Percentiles rank a stretch among this genome's conserved stretches.
phyloP scores from a whole-genome alignment of 2,113 vertebrate species.

The Gallinago media region DNA sequence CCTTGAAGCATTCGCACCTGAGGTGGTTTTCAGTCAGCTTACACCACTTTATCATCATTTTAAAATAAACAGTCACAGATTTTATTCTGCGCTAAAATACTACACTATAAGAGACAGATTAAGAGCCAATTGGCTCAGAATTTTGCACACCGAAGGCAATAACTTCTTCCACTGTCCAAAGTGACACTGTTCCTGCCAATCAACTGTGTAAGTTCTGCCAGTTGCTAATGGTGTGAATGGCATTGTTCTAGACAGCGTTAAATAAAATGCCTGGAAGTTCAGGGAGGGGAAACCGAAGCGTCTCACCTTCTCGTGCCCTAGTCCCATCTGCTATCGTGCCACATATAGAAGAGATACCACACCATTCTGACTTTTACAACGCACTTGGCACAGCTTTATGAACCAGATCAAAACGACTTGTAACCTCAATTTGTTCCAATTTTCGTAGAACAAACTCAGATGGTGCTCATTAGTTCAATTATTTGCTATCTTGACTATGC shows the following conservation, averaged over 20 bases:
- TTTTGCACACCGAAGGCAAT: neutral
- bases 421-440: neutral
- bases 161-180: neutral
- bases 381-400: neutral
- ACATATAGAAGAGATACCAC: neutral
- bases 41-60: neutral
- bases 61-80: neutral
- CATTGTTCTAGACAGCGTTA: neutral
- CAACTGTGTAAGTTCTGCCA: neutral
- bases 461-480: neutral
- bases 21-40: neutral
- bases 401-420: neutral
- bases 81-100: neutral
- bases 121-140: neutral
- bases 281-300: neutral
- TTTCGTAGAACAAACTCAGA: neutral
- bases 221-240: neutral
- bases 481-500: neutral
- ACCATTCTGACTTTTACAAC: neutral
- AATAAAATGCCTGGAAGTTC: neutral
- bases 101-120: neutral
- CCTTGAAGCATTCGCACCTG: neutral
- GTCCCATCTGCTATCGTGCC: neutral
- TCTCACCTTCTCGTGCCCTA: neutral
- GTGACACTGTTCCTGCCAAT: neutral